A percentile compares a stretch with the other conserved stretches of the same genome.
These are phyloP conservation scores for Theonella swinhoei DNA, from an alignment of 37 sponge, comb jelly and placozoan species.

Conservation along the genomic window DNA sequence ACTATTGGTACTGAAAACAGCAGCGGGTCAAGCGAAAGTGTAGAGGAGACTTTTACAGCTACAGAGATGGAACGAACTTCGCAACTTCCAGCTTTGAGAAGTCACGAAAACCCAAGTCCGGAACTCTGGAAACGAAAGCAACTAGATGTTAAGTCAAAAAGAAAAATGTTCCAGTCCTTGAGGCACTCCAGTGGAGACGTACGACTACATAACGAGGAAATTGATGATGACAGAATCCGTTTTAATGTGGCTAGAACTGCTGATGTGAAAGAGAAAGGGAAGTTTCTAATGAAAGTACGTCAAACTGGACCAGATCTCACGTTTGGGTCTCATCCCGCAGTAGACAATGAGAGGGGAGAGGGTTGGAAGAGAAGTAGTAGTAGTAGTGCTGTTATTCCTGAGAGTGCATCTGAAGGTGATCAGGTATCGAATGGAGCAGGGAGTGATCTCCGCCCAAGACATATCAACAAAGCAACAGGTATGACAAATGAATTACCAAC, in stretches of 20 bases:
- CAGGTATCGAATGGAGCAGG: too few relatives aligned
- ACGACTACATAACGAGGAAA: neutral
- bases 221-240: neutral
- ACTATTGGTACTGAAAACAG: neutral
- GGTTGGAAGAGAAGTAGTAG: too few relatives aligned
- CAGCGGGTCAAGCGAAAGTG: neutral
- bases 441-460: neutral
- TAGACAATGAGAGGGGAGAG: too few relatives aligned
- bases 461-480: neutral
- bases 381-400: too few relatives aligned
- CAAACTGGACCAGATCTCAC: too few relatives aligned
- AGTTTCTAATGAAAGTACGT: neutral
- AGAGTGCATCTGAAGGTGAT: too few relatives aligned
- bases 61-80: neutral
- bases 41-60: neutral
- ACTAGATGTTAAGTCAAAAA: neutral
- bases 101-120: neutral
- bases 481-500: too few relatives aligned
- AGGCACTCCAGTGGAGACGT: neutral
- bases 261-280: neutral
- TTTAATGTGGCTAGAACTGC: neutral
- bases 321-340: too few relatives aligned
- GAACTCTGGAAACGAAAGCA: neutral
- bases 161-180: neutral
- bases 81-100: neutral